Percentiles rank a stretch among this genome's conserved stretches.
Evolutionary conservation across 2,113 vertebrate genomes (phyloP).

Genomic region (Corythaeola cristata): DNA sequence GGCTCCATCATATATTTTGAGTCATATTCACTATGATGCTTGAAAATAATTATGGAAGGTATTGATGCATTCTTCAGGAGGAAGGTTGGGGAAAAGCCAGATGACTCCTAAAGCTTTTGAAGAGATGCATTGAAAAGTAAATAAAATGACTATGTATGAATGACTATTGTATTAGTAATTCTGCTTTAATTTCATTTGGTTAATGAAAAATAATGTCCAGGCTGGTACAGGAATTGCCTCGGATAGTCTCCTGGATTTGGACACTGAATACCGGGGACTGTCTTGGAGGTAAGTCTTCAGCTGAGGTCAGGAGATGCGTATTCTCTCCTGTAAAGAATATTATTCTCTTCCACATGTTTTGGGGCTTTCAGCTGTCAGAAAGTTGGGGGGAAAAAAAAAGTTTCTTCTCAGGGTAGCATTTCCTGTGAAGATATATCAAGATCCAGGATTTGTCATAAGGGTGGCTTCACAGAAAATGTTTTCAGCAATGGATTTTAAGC

Average conservation of each 20-base stretch:
- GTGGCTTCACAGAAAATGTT: background rate
- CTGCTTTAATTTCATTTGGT: slow-evolving; percentile 1
- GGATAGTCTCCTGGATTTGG: slow-evolving; percentile 74
- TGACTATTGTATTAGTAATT: slow-evolving; percentile 1
- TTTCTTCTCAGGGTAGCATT: background rate
- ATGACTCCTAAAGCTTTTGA: background rate
- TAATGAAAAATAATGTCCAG: slow-evolving; percentile 69
- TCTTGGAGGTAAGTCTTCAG: slow-evolving; percentile 84
- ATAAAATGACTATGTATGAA: background rate
- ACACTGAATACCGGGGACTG: slow-evolving; percentile 84
- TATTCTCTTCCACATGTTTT: background rate
- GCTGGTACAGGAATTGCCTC: slow-evolving; percentile 87
- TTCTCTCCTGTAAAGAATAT: background rate
- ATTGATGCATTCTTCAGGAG: background rate
- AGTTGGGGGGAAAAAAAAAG: too few relatives aligned
- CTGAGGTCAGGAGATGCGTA: background rate
- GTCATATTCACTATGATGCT: background rate
- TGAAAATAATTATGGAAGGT: background rate
- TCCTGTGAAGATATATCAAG: background rate
- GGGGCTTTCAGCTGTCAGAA: background rate
- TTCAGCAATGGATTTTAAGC: background rate
- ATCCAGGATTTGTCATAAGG: background rate
- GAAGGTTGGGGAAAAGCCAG: background rate
- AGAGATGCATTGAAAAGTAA: background rate
- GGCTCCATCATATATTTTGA: background rate